Evolutionary conservation across 2,888 invertebrate genomes (phyloP), one percentile per base, ranked within the genome.

Genomic region (Chalcis sispes): DNA sequence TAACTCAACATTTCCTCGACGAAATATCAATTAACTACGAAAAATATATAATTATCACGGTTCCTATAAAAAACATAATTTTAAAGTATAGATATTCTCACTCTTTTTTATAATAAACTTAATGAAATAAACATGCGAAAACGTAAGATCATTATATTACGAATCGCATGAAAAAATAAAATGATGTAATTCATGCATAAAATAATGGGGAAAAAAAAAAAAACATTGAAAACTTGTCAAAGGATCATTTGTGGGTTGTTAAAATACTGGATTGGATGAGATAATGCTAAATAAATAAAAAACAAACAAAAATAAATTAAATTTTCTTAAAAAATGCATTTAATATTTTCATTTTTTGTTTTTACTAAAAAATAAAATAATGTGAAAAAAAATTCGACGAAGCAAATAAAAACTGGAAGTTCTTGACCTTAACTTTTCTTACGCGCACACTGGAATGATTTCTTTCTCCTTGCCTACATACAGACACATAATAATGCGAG

Each of bases 391-490:
- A 72, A 64, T 42, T 72, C 27, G 62, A 59, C 64, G 70, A 67
- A 65, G 73, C 73, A 70, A 62, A 73, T 64, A 69, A 73, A 42
- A 70, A 59, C 27, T 70, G 67, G 58, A 77, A 77, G 64, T 73
- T 65, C 70, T 64, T 62, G 76, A 64, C 67, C 67, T 76, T 36
- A 7, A 36, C 10, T 62, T 74, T 23, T 70, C 27, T 54, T 61
- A 72, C 65, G 62, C 64, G 59, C 72, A 70, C 73, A 77, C 29
- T 77, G 69, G 73, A 77, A 77, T 77, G 77, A 73, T 73, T 73
- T 70, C 50, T 56, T 42, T 70, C 58, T n/a, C n/a, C n/a, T n/a
- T 56, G 58, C 65, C 69, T 69, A 65, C 62, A 62, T 64, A 65
- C 64, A 75, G 64, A 58, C 40, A 48, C 58, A 70, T 50, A 56